Percentiles rank a stretch among this genome's conserved stretches.
These are phyloP conservation scores for Odontothrips loti DNA, from an alignment of 2,888 invertebrate genomes.

Conservation along the genomic window DNA sequence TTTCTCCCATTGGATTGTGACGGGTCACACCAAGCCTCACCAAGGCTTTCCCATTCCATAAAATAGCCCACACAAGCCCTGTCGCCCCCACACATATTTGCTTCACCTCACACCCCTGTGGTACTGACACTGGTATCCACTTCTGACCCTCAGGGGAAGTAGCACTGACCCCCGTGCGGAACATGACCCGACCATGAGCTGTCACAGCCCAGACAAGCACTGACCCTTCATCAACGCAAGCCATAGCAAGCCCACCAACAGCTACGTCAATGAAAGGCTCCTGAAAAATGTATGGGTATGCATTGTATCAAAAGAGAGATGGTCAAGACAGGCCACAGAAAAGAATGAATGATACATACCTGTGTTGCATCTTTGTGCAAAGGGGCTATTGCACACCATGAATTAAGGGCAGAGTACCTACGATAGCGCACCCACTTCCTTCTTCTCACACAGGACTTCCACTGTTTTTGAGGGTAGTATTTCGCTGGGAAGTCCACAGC, in stretches of 20 bases:
- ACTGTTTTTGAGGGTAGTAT: constrained; percentile 73
- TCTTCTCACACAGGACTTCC: constrained; percentile 86
- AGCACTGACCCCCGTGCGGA: constrained; percentile 72
- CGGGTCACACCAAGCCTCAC: constrained; percentile 79
- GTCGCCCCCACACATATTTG: constrained; percentile 82
- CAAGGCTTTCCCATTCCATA: constrained; percentile 77
- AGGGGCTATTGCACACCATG: constrained; percentile 88
- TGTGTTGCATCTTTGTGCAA: constrained; percentile 83
- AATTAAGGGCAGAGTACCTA: constrained; percentile 82
- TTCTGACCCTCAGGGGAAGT: constrained; percentile 81
- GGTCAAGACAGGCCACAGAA: constrained; percentile 5
- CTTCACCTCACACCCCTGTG: constrained; percentile 73
- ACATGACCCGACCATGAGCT: constrained; percentile 83
- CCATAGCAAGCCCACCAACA: constrained; percentile 78
- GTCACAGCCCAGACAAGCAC: constrained; percentile 89
- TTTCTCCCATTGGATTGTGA: constrained; percentile 64
- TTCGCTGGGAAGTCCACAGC: constrained; percentile 86
- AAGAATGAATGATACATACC: constrained; percentile 44
- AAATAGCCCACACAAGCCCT: constrained; percentile 81
- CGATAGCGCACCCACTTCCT: constrained; percentile 86
- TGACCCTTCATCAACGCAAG: constrained; percentile 67
- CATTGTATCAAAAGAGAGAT: constrained; percentile 29
- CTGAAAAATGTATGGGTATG: constrained; percentile 46
- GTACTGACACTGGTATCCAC: constrained; percentile 75
- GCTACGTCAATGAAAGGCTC: constrained; percentile 91